Percentiles rank a stretch among this genome's conserved stretches.
Conservation (phyloP, 92 coral and sea anemone species). For the Zoanthus sansibaricus region DNA sequence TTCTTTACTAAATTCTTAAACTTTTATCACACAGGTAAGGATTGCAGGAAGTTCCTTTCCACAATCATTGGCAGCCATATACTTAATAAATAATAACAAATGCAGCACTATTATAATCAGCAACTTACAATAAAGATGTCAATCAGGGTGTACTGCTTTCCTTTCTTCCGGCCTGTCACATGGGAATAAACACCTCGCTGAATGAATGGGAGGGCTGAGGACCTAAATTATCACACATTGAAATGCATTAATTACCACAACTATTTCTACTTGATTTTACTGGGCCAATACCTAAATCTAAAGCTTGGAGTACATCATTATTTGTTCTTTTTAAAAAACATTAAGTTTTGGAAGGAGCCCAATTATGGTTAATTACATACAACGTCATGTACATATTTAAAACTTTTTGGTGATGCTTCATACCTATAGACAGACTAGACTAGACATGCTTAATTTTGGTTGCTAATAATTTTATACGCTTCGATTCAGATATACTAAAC, state of each 20-base stretch:
- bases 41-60: too few relatives aligned
- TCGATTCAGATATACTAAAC: background rate
- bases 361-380: background rate
- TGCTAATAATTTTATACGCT: background rate
- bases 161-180: conserved; percentile 76
- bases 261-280: background rate
- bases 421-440: background rate
- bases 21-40: too few relatives aligned
- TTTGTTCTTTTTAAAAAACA: too few relatives aligned
- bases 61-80: too few relatives aligned
- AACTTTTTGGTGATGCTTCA: background rate
- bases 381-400: too few relatives aligned
- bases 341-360: too few relatives aligned
- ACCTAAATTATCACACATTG: conserved; percentile 41
- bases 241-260: background rate
- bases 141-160: conserved; percentile 76
- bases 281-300: background rate
- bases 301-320: too few relatives aligned
- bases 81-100: too few relatives aligned
- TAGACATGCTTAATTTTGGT: background rate
- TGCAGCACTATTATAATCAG: too few relatives aligned
- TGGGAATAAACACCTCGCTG: conserved; percentile 88
- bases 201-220: conserved; percentile 95
- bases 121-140: conserved; percentile 79
- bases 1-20: too few relatives aligned